Evolutionary conservation across 1,140 invertebrate species (phyloP).

Genomic region (Portunus trituberculatus): DNA sequence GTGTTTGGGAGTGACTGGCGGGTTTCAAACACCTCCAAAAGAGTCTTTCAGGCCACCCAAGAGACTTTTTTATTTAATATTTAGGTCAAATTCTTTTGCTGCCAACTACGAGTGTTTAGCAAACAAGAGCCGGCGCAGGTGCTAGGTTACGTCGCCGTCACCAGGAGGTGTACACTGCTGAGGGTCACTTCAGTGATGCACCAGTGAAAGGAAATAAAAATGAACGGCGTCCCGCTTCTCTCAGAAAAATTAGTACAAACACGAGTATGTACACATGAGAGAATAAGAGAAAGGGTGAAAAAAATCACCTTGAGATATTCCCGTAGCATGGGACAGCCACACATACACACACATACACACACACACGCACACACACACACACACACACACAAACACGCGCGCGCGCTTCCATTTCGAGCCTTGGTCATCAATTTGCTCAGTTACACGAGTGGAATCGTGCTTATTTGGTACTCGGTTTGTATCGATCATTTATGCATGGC

Average conservation of each 20-base stretch:
- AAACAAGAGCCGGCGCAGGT: not conserved
- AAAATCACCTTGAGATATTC: not conserved
- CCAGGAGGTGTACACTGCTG: too few relatives aligned
- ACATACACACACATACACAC: constrained; percentile 15
- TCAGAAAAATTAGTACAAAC: not conserved
- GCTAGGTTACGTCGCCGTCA: not conserved
- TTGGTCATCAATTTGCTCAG: too few relatives aligned
- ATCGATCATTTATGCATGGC: too few relatives aligned
- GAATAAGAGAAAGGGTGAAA: not conserved
- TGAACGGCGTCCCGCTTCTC: too few relatives aligned
- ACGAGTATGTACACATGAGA: not conserved
- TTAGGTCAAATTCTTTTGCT: not conserved
- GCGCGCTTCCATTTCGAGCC: too few relatives aligned
- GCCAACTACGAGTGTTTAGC: not conserved
- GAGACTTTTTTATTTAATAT: constrained; percentile 24
- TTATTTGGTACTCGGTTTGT: too few relatives aligned
- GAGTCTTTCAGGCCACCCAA: not conserved
- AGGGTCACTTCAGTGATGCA: too few relatives aligned
- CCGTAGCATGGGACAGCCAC: not conserved
- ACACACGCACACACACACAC: constrained; percentile 14
- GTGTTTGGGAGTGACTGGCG: not conserved
- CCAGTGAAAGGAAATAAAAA: too few relatives aligned
- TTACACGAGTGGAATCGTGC: too few relatives aligned
- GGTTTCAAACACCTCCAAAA: not conserved
- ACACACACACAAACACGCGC: too few relatives aligned